These are phyloP conservation scores for Percopsis transmontana DNA, from an alignment of 2,113 vertebrate genomes.

Conservation along the genomic window DNA sequence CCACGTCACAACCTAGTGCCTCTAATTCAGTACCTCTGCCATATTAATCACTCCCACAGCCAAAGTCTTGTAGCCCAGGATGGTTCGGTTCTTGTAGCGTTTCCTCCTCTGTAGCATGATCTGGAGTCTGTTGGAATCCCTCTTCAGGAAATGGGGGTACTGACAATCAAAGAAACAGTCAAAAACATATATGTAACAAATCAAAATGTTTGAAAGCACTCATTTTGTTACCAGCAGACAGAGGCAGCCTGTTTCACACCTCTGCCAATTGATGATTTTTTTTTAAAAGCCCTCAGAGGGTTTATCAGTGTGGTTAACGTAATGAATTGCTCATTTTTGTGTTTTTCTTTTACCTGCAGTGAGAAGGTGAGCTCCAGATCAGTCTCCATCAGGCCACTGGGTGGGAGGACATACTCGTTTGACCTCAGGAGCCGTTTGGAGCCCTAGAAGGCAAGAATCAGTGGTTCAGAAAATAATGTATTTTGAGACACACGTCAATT, in stretches of 20 bases:
- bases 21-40: slow-evolving; percentile 71
- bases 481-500: background rate
- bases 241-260: too few species aligned
- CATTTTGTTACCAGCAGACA: background rate
- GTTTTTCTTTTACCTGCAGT: slow-evolving; percentile 77
- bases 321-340: slow-evolving; percentile 16
- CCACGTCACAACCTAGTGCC: slow-evolving; percentile 34
- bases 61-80: slow-evolving; percentile 82
- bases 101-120: slow-evolving; percentile 83
- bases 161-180: slow-evolving; percentile 43
- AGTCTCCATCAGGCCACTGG: slow-evolving; percentile 82
- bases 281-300: too few species aligned
- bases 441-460: slow-evolving; percentile 63
- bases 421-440: slow-evolving; percentile 83
- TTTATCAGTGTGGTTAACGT: slow-evolving; percentile 10
- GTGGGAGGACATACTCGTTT: slow-evolving; percentile 80
- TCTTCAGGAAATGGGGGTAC: slow-evolving; percentile 83
- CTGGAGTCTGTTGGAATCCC: slow-evolving; percentile 80
- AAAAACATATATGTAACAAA: slow-evolving; percentile 22
- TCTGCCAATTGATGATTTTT: too few species aligned
- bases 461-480: slow-evolving; percentile 1
- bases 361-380: slow-evolving; percentile 84
- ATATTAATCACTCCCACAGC: slow-evolving; percentile 81
- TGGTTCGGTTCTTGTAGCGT: slow-evolving; percentile 83
- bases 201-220: background rate